These are phyloP conservation scores for Conus canariensis DNA, from an alignment of 2,888 invertebrate species.

Conservation along the genomic window DNA sequence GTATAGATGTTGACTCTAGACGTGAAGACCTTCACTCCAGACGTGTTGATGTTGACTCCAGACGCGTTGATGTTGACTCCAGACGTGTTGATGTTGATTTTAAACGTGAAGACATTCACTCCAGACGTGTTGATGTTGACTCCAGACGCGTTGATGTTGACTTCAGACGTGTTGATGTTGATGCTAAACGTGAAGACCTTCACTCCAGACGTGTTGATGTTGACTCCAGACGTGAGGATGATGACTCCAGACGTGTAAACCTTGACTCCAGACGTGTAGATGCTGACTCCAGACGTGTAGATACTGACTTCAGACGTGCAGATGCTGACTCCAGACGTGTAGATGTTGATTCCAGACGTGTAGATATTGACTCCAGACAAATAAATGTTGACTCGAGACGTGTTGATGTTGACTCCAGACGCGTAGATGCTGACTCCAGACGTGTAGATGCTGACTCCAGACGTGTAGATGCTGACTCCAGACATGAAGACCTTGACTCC, in stretches of 20 bases:
- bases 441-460: neutral
- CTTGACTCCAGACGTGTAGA: neutral
- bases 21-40: neutral
- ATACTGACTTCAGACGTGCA: neutral
- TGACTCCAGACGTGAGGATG: slow-evolving; percentile 1
- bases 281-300: neutral
- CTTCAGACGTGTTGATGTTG: neutral
- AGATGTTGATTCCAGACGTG: slow-evolving; percentile 11
- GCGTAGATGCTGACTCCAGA: neutral
- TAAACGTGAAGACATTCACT: neutral
- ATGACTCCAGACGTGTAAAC: neutral
- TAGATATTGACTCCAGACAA: neutral
- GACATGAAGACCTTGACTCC: neutral
- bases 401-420: neutral
- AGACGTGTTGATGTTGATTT: neutral
- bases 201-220: neutral
- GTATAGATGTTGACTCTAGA: neutral
- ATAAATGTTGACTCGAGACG: neutral
- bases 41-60: neutral
- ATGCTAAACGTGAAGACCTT: neutral
- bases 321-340: slow-evolving; percentile 1
- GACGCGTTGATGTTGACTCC: neutral
- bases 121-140: slow-evolving; percentile 16
- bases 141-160: neutral
- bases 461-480: neutral